Evolutionary conservation across 2,797 vertebrate genomes (phyloP), one percentile per base, ranked within the genome.

Genomic region (Hippoglossus hippoglossus): DNA sequence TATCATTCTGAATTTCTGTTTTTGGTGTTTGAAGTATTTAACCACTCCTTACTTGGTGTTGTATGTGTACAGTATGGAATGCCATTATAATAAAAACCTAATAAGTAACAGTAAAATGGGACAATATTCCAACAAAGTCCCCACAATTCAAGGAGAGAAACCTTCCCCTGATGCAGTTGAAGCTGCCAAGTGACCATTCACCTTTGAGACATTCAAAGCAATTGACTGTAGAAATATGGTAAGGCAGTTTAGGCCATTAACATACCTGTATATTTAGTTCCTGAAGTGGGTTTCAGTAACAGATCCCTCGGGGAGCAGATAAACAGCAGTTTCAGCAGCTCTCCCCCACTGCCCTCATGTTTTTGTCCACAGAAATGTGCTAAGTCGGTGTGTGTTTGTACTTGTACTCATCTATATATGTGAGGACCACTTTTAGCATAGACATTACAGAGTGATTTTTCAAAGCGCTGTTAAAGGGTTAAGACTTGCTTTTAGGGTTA

Each of bases 261-360:
- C 75, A 82, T 71, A 77, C 62, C 71, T 87, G 81, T 85, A 87
- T 85, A 82, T 91, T 85, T 85, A 76, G 84, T 77, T 82, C 82
- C 78, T 83, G 58, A 82, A 88, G 88, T 89, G 84, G 81, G 79
- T 83, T 87, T 86, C 71, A n/a, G 66, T 76, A 81, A 81, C 74
- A 80, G 71, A 73, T 68, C 63, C 82, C 59, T 78, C 13, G 16
- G 82, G 81, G 84, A 80, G 63, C 49, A 47, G 34, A 65, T 58
- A 90, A 91, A 83, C 56, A 63, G 80, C 81, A 47, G 26, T 52
- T 79, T 89, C 88, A 87, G 84, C 86, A 85, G 56, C 77, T 84
- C 81, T 77, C 66, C 65, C 36, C 24, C 39, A 24, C 49, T 71
- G 66, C 65, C 81, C 44, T 67, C 25, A 65, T 66, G 63, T 75